Base-by-base conservation (phyloP, 2,888 invertebrate species). In the Gibbula magus region DNA sequence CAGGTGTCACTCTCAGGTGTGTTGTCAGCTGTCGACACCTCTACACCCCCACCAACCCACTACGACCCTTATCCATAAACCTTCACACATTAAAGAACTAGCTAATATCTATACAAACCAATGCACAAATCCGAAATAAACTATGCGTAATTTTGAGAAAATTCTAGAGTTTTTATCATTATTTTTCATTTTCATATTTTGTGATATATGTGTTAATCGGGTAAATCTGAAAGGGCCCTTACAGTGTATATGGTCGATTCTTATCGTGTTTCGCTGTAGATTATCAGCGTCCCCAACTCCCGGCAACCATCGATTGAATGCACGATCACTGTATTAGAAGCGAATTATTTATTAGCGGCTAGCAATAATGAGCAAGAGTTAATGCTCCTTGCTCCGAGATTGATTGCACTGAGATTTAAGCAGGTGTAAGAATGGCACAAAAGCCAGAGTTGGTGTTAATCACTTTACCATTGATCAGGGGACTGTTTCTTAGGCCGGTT, bases 291-390 rank as follows among this genome's bases (percentile, higher is more conserved):
- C 61, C 29, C 61, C 0, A 1, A 25, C 61, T 8, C 61, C 61
- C 61, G 18, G 61, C 61, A 61, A 61, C 61, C 16, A 61, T 61
- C 61, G 61, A 61, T 61, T 29, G n/a, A 25, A 4, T 0, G 25
- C 61, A 25, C n/a, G 29, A 29, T 25, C 29, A 25, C 25, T 61
- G 61, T 61, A 61, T 61, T n/a, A 61, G 25, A 29, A 61, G 61
- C 61, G 61, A 61, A 61, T 61, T 61, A 61, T 61, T 61, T 61
- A 61, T 29, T 61, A 61, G 61, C 61, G 29, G 61, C 5, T 25
- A 29, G 29, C 29, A 61, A 61, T 61, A 25, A 29, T 29, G 25
- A 29, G 10, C 61, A 18, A 29, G 29, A 61, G 61, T 61, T 29
- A 61, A 45, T 45, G 61, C 29, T 29, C 61, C 61, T 61, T 29